Evolutionary conservation across 2,797 vertebrate species (phyloP).

Genomic region (Onychomys leucogaster): DNA sequence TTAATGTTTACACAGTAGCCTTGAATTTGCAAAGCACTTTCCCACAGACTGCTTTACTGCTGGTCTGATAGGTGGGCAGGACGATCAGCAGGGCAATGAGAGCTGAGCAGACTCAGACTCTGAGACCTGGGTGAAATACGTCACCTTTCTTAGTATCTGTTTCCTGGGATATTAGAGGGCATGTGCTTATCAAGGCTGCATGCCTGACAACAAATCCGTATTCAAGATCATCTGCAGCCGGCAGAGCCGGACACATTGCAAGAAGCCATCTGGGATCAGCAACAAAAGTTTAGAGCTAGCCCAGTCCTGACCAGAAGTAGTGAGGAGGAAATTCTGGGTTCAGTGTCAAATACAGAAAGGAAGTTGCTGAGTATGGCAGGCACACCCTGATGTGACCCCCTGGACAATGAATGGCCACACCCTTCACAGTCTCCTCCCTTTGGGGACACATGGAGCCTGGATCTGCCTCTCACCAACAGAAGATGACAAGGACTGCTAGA

Average conservation of each 20-base stretch:
- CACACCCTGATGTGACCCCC: neutral
- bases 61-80: neutral
- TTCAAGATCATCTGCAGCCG: neutral
- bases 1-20: slow-evolving; percentile 1
- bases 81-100: neutral
- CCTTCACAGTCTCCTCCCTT: neutral
- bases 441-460: neutral
- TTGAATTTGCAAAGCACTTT: neutral
- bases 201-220: neutral
- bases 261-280: neutral
- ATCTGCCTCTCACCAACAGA: neutral
- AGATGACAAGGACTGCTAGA: neutral
- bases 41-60: neutral
- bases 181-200: neutral
- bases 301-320: neutral
- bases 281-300: neutral
- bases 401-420: neutral
- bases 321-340: slow-evolving; percentile 45
- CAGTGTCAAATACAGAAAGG: slow-evolving; percentile 4
- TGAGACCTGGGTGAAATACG: neutral
- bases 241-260: neutral
- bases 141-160: neutral
- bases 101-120: neutral
- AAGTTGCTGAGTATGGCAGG: neutral
- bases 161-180: neutral